Evolutionary conservation across 2,888 invertebrate genomes (phyloP), one percentile per base, ranked within the genome.

Genomic region (Palloptera scutellata): DNA sequence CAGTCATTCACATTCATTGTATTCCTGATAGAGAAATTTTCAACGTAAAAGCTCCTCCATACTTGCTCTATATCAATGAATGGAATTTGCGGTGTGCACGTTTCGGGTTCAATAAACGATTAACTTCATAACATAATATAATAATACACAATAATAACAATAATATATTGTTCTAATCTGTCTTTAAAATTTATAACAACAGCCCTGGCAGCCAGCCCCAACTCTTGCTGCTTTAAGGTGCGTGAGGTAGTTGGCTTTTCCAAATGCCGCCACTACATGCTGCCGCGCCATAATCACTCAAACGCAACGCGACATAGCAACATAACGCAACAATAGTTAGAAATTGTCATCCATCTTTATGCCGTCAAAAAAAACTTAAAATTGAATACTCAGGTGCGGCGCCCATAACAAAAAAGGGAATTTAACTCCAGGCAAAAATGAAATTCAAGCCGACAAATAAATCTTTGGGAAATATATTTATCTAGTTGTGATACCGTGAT

Each of bases 31-130:
- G 30, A 30, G 6, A 30, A 2, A 30, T 30, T 30, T 30, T 30
- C 30, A 30, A 30, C 2, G 6, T 6, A 30, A 30, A 30, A 30
- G 6, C n/a, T n/a, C 4, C 13, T 15, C 8, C 51, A 15, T 8
- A n/a, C n/a, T 48, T 48, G 51, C 51, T 15, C 51, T 48, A 48
- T 15, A 4, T 48, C 15, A n/a, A 48, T 48, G 15, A 48, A 48
- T 13, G 15, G 15, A 48, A 15, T 48, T 8, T 48, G 8, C 13
- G 2, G 51, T 8, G 15, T 8, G 4, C n/a, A 13, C 51, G 51
- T 48, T 48, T 15, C 15, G 20, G 59, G 65, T 65, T 65, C 65
- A 59, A 64, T 65, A 65, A 12, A 42, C 59, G 65, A 59, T 65
- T 64, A 64, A 42, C 64, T 58, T 41, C 17, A 10, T 48, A 45